Evolutionary conservation across 2,888 invertebrate species (phyloP), one percentile per base, ranked within the genome.

Genomic region (Hydriomena furcata): DNA sequence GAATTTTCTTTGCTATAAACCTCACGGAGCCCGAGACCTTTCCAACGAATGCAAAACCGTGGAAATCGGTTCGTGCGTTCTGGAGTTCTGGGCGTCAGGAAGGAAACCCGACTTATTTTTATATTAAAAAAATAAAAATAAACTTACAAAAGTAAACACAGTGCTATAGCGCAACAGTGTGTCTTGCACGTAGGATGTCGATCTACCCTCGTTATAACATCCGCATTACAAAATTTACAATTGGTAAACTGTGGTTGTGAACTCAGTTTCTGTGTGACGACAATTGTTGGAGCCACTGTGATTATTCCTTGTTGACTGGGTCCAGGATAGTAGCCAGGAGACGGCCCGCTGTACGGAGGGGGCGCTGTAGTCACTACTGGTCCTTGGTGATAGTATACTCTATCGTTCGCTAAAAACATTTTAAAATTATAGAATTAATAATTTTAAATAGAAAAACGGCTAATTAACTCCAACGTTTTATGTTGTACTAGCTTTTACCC

Each of bases 131-230:
- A 17, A 17, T 4, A 17, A 17, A 17, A 17, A 4, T 17, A 17
- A 25, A 49, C 52, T 38, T 36, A 54, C 43, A 24, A 34, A 7
- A 42, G 1, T 6, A 55, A 7, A 31, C 42, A 50, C 6, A 51
- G 42, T 1, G 34, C 7, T 6, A 21, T 10, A n/a, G 55, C 55
- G 13, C 43, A 40, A 1, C 47, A 13, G 20, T 55, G 51, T 5
- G 53, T 46, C 7, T 20, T 31, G 21, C 25, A 38, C 1, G 45
- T 23, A 6, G 41, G 1, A 10, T 31, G 30, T 4, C 7, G 7
- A 20, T 54, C 31, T 1, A 44, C 28, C 11, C 28, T 45, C 6
- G 13, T 35, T 30, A n/a, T n/a, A 13, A 7, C 20, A 2, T 5
- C 6, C 5, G 34, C 34, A 11, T 24, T 7, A 13, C 49, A 49